phyloP scores from a whole-genome alignment of 2,797 vertebrate genomes.

The Tadarida brasiliensis region DNA sequence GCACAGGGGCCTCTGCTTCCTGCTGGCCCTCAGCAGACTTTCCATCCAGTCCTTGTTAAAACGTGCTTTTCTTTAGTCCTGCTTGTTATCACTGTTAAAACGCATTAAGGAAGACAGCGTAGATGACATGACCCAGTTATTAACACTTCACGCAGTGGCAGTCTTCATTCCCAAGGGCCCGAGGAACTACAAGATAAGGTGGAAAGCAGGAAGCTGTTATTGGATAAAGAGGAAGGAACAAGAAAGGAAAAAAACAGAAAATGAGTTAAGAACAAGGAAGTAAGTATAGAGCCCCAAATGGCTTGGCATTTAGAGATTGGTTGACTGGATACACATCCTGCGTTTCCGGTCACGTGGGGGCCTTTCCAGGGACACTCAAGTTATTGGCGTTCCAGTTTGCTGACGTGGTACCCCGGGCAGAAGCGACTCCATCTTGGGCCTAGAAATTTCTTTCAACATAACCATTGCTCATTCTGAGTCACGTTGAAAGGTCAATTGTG shows the following conservation, averaged over 20 bases:
- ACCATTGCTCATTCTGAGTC: background rate
- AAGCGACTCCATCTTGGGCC: background rate
- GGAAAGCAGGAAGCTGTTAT: accelerated
- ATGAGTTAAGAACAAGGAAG: background rate
- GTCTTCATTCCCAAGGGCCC: background rate
- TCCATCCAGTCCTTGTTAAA: background rate
- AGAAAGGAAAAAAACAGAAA: background rate
- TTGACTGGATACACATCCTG: background rate
- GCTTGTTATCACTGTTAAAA: background rate
- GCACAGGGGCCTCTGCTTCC: background rate
- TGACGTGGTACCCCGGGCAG: background rate
- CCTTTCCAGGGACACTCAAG: background rate
- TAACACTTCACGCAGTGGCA: accelerated
- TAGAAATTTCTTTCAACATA: background rate
- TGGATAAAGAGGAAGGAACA: background rate
- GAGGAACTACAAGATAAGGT: background rate
- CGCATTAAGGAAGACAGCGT: background rate
- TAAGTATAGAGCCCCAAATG: background rate
- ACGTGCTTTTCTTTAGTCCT: background rate
- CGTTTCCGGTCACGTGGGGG: background rate
- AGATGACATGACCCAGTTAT: background rate
- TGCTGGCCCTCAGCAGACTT: background rate
- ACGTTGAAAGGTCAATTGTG: background rate
- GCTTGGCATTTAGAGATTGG: background rate
- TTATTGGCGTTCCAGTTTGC: background rate